Evolutionary conservation across 2,113 vertebrate species (phyloP).

Genomic region (Tychaedon coryphoeus): DNA sequence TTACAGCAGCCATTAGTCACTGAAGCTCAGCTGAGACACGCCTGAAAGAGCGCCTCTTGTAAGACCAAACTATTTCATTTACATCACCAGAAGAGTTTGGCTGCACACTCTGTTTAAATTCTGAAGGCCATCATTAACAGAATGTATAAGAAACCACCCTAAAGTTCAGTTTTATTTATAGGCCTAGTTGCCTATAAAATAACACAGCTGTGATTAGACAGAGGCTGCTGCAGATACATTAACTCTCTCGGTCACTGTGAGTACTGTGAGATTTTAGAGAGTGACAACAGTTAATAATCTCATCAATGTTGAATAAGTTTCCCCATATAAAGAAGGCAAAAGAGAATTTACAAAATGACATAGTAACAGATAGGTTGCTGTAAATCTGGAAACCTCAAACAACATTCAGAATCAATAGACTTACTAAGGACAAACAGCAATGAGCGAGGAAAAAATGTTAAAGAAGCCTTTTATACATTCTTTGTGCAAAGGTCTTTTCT

Average conservation of each 20-base stretch:
- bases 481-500: not conserved
- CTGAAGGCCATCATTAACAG: not conserved
- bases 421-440: not conserved
- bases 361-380: not conserved
- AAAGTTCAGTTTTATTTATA: not conserved
- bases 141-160: not conserved
- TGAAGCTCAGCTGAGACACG: not conserved
- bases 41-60: not conserved
- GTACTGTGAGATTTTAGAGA: not conserved
- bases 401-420: not conserved
- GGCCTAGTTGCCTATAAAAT: not conserved
- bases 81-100: not conserved
- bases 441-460: not conserved
- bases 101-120: not conserved
- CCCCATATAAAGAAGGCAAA: not conserved
- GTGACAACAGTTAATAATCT: not conserved
- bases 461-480: not conserved
- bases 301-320: not conserved
- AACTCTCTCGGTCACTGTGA: not conserved
- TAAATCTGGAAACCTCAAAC: not conserved
- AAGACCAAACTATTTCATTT: not conserved
- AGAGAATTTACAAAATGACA: not conserved
- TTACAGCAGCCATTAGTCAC: not conserved
- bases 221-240: not conserved
- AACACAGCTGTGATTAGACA: not conserved